A percentile compares a stretch with the other conserved stretches of the same genome.
Conservation (phyloP, 2,113 vertebrate genomes). For the Aptenodytes forsteri region DNA sequence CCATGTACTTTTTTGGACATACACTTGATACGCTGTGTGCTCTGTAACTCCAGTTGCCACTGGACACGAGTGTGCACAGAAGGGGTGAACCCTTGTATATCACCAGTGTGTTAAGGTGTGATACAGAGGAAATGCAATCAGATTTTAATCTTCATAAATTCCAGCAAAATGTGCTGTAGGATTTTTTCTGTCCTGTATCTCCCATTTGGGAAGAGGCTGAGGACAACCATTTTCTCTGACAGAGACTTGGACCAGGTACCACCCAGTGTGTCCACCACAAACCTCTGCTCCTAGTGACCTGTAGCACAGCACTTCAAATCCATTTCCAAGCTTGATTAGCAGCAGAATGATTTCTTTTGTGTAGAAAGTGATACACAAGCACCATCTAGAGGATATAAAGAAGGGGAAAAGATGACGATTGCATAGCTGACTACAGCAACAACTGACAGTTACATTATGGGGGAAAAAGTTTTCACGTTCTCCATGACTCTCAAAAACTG, state of each 20-base stretch:
- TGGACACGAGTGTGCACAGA: fast-evolving
- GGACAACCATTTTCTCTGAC: background rate
- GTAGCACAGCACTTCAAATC: background rate
- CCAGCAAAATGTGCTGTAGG: background rate
- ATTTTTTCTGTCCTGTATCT: background rate
- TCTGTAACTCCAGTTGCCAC: background rate
- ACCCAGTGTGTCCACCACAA: background rate
- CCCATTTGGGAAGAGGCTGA: background rate
- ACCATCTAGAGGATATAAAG: conserved; percentile 55
- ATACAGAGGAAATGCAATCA: background rate
- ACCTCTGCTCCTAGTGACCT: background rate
- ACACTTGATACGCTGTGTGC: no score
- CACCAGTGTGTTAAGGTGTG: background rate
- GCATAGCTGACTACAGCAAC: background rate
- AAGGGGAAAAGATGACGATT: background rate
- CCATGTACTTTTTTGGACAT: background rate
- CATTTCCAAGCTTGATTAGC: background rate
- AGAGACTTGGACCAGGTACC: background rate
- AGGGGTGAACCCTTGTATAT: background rate
- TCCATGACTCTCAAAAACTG: background rate
- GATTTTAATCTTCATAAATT: background rate
- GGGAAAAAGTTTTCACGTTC: background rate
- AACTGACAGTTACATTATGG: background rate
- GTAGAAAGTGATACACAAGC: conserved; percentile 8
- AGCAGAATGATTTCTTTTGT: background rate